phyloP scores from a whole-genome alignment of 2,888 invertebrate genomes.

The Conchocele bisecta region DNA sequence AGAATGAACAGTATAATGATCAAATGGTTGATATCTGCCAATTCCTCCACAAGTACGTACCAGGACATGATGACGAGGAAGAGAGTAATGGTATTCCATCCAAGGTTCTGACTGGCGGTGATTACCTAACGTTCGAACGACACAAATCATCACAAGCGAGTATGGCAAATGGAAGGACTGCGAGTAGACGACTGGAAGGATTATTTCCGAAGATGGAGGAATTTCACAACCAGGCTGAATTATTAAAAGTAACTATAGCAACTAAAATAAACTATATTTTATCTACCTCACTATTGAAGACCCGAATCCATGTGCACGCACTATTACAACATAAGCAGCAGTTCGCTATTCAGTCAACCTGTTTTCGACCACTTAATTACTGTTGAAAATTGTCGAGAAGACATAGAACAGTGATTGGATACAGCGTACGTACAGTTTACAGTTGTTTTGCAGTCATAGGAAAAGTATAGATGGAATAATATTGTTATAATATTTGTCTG shows the following conservation, averaged over 20 bases:
- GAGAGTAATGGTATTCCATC: background rate
- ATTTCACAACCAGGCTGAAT: conserved; percentile 40
- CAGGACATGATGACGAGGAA: conserved; percentile 22
- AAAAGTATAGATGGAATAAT: too few species aligned
- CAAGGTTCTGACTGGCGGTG: conserved; percentile 33
- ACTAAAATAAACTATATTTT: too few species aligned
- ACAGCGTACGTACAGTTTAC: too few species aligned
- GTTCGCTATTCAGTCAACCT: too few species aligned
- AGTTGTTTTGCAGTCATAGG: too few species aligned
- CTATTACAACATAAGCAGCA: too few species aligned
- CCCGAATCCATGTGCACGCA: too few species aligned
- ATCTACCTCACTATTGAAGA: too few species aligned
- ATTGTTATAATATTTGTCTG: too few species aligned
- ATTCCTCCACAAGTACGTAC: conserved; percentile 38
- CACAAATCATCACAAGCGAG: conserved; percentile 22
- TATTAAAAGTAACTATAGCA: conserved; percentile 29
- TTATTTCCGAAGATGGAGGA: conserved; percentile 41
- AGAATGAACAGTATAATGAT: conserved; percentile 40
- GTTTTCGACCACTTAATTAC: too few species aligned
- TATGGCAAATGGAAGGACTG: conserved; percentile 35
- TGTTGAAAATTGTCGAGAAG: too few species aligned
- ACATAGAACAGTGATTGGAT: too few species aligned
- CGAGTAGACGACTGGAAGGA: conserved; percentile 33
- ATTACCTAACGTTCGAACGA: conserved; percentile 21
- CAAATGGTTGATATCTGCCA: conserved; percentile 40